These are phyloP conservation scores for Eilema griseolum DNA, from an alignment of 2,888 invertebrate species.

Conservation along the genomic window DNA sequence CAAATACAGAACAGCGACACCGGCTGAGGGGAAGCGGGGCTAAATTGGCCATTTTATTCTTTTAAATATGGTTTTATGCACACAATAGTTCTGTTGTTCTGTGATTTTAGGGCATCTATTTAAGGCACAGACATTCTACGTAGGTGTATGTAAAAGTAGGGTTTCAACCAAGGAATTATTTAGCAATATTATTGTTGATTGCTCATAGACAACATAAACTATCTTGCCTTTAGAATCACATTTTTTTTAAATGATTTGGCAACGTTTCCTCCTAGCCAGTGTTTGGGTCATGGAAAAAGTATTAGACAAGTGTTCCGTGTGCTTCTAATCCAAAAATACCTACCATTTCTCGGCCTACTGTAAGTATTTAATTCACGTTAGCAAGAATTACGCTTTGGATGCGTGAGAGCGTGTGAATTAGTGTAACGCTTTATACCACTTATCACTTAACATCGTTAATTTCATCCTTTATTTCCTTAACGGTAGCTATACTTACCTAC, in stretches of 20 bases:
- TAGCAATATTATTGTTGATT: no score
- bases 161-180: no score
- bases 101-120: neutral
- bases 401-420: slow-evolving; percentile 1
- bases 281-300: no score
- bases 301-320: no score
- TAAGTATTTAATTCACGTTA: neutral
- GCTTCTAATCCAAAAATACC: neutral
- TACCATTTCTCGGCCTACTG: neutral
- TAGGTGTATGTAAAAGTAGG: no score
- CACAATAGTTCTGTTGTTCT: no score
- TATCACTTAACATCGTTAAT: neutral
- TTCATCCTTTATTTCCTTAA: neutral
- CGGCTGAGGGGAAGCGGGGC: neutral
- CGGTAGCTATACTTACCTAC: no score
- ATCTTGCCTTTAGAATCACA: no score
- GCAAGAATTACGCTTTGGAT: neutral
- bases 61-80: no score
- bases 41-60: neutral
- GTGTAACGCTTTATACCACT: neutral
- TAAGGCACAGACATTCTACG: neutral
- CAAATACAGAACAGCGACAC: neutral
- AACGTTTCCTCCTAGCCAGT: no score
- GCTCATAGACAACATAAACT: no score
- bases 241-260: no score